phyloP scores from a whole-genome alignment of 1,140 invertebrate species.

The Doryteuthis pealeii region DNA sequence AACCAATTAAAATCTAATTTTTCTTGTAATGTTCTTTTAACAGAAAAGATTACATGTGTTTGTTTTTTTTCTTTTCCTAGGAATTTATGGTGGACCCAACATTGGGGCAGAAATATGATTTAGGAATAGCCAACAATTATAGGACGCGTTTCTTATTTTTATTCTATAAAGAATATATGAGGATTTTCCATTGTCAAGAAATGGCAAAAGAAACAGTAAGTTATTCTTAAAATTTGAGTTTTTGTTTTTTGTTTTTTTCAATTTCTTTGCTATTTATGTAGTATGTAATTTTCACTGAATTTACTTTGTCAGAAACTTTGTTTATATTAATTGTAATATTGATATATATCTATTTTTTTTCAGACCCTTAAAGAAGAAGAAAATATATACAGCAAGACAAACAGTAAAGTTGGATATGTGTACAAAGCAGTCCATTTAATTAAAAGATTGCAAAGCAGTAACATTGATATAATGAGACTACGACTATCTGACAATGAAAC shows the following conservation, averaged over 20 bases:
- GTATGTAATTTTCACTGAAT: not conserved
- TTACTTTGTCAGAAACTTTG: too few relatives aligned
- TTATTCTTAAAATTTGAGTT: not conserved
- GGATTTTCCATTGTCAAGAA: slow-evolving; percentile 69
- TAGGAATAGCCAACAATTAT: too few relatives aligned
- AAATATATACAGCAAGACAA: slow-evolving; percentile 75
- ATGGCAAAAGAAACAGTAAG: slow-evolving; percentile 73
- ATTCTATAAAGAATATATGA: slow-evolving; percentile 84
- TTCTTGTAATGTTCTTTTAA: too few relatives aligned
- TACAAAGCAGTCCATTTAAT: slow-evolving; percentile 80
- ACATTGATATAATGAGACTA: not conserved
- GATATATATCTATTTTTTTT: not conserved
- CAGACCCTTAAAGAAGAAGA: slow-evolving; percentile 70
- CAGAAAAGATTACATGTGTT: too few relatives aligned
- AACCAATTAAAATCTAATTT: too few relatives aligned
- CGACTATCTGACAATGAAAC: not conserved
- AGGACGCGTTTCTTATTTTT: slow-evolving; percentile 77
- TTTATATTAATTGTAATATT: not conserved
- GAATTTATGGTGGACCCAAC: slow-evolving; percentile 58
- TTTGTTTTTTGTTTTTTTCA: too few relatives aligned
- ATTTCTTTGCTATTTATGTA: slow-evolving; percentile 5
- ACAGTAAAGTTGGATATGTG: slow-evolving; percentile 78
- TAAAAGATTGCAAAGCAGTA: slow-evolving; percentile 63
- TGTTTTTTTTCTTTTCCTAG: slow-evolving; percentile 23
- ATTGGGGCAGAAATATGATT: slow-evolving; percentile 80